A percentile compares a stretch with the other conserved stretches of the same genome.
phyloP scores from a whole-genome alignment of 2,888 invertebrate genomes.

The Mesorhabditis sp. region DNA sequence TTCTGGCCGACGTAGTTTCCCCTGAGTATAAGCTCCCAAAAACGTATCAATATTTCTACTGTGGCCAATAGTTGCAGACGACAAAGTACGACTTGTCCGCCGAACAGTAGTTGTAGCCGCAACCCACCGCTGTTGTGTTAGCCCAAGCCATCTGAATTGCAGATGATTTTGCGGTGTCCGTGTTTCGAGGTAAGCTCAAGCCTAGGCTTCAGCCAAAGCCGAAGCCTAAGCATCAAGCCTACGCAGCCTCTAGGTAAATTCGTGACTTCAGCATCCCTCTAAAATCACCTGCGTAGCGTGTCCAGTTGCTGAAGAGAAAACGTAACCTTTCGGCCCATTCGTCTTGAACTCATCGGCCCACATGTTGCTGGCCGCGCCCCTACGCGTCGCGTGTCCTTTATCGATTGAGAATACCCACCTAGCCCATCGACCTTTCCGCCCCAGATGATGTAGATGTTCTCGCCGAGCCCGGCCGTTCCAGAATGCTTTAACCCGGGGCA shows the following conservation, averaged over 20 bases:
- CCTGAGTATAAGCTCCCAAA: constrained; percentile 10
- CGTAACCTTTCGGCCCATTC: constrained; percentile 5
- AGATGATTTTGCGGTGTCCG: too few species aligned
- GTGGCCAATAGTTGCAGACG: constrained; percentile 21
- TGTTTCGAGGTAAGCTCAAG: too few species aligned
- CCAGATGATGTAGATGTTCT: too few species aligned
- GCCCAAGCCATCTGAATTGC: constrained; percentile 12
- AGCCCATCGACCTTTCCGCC: too few species aligned
- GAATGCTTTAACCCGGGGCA: too few species aligned
- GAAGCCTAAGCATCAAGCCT: too few species aligned
- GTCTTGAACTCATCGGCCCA: constrained; percentile 23
- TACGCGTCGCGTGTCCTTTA: too few species aligned
- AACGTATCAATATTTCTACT: constrained; percentile 6
- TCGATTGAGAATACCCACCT: too few species aligned
- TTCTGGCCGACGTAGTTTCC: constrained; percentile 19
- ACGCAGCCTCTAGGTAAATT: too few species aligned
- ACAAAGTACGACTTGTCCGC: constrained; percentile 15
- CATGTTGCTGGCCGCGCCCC: not conserved
- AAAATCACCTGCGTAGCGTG: constrained; percentile 14
- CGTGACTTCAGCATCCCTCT: too few species aligned
- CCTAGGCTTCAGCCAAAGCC: too few species aligned
- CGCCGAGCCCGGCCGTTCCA: too few species aligned
- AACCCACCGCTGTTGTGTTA: constrained; percentile 15
- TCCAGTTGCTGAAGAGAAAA: constrained; percentile 18
- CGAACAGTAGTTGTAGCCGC: constrained; percentile 19